Evolutionary conservation across 2,113 vertebrate species (phyloP).

Genomic region (Pollimyrus isidori): DNA sequence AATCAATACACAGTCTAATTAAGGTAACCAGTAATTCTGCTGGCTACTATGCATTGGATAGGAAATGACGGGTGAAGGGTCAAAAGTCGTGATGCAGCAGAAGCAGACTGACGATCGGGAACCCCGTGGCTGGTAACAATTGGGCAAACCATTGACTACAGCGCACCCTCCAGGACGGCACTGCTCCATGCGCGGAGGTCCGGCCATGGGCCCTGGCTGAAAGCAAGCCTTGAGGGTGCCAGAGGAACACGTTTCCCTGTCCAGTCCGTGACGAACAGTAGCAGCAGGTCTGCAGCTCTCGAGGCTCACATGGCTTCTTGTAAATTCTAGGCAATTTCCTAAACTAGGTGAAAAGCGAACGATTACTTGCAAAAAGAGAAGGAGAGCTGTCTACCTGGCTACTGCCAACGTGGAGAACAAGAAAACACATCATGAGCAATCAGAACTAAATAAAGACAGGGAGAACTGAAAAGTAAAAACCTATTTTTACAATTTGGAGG

Average conservation of each 20-base stretch:
- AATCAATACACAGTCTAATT: neutral
- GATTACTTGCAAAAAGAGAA: neutral
- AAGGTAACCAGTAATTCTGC: neutral
- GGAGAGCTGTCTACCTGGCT: neutral
- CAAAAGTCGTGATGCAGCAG: neutral
- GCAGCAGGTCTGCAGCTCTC: neutral
- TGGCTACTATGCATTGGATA: neutral
- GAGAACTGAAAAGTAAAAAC: neutral
- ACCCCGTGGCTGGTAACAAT: neutral
- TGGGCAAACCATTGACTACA: neutral
- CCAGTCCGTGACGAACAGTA: neutral
- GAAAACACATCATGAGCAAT: neutral
- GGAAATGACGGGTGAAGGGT: neutral
- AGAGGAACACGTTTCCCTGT: neutral
- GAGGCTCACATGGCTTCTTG: neutral
- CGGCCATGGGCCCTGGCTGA: neutral
- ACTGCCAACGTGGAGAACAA: neutral
- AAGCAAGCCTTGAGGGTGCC: neutral
- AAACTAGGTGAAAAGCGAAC: neutral
- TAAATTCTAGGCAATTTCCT: conserved; percentile 8
- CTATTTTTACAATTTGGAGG: neutral
- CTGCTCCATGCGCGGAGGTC: neutral
- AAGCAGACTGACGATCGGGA: neutral
- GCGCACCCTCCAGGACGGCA: neutral
- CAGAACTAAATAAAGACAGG: neutral